These are phyloP conservation scores for Upupa epops DNA, from an alignment of 2,113 vertebrate species.

Conservation along the genomic window DNA sequence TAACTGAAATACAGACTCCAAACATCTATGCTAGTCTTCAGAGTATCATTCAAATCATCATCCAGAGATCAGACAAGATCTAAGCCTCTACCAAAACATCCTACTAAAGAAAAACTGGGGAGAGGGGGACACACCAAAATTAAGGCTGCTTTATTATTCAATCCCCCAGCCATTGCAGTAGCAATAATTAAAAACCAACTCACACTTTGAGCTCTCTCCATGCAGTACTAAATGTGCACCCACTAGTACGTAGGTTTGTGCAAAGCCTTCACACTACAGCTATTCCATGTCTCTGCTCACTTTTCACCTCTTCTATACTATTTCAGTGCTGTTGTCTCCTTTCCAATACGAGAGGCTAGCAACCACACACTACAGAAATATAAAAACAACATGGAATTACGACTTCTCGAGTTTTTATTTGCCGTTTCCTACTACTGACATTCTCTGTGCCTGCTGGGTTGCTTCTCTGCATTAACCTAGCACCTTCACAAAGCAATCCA, in stretches of 20 bases:
- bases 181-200: background rate
- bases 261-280: background rate
- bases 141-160: background rate
- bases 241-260: background rate
- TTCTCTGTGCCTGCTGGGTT: background rate
- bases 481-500: background rate
- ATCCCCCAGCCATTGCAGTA: background rate
- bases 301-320: background rate
- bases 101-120: background rate
- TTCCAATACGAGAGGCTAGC: background rate
- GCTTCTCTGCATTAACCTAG: background rate
- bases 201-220: background rate
- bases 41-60: background rate
- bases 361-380: background rate
- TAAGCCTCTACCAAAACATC: background rate
- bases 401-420: background rate
- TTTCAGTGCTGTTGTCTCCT: background rate
- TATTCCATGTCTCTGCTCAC: background rate
- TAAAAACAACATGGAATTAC: background rate
- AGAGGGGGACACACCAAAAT: accelerated
- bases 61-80: background rate
- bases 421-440: background rate
- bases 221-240: background rate
- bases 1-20: background rate
- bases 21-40: background rate